A percentile compares a stretch with the other conserved stretches of the same genome.
phyloP scores from a whole-genome alignment of 37 sponge, comb jelly and placozoan species.

The Petrosia ficiformis region DNA sequence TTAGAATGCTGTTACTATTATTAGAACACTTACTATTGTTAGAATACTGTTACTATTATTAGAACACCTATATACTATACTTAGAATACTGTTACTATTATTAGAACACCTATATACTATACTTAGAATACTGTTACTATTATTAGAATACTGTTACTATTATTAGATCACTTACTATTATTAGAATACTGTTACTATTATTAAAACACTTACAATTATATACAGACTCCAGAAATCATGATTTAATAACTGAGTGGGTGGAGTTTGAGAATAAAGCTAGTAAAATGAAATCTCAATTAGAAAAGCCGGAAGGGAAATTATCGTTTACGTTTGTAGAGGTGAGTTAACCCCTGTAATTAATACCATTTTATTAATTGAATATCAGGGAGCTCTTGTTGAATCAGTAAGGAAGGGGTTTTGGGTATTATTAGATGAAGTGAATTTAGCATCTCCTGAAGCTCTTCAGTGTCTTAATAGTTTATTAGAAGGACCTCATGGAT shows the following conservation, averaged over 20 bases:
- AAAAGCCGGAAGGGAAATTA: slow-evolving; percentile 39
- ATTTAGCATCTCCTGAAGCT: slow-evolving; percentile 89
- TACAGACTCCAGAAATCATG: no score
- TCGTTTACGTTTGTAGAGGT: slow-evolving; percentile 86
- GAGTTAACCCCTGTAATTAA: neutral
- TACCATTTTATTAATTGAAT: neutral
- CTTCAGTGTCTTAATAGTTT: slow-evolving; percentile 92
- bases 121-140: no score
- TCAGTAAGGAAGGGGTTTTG: slow-evolving; percentile 88
- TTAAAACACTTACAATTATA: no score
- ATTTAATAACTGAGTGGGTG: slow-evolving; percentile 61
- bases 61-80: no score
- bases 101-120: no score
- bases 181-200: no score
- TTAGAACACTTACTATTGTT: no score
- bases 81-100: no score
- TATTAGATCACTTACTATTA: no score
- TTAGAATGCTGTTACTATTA: no score
- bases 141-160: no score
- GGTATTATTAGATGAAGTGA: slow-evolving; percentile 97
- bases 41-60: no score
- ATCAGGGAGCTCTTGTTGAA: slow-evolving; percentile 84
- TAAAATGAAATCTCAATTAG: slow-evolving; percentile 43
- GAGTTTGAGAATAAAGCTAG: slow-evolving; percentile 25
- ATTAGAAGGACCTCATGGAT: slow-evolving; percentile 61